phyloP scores from a whole-genome alignment of 2,797 vertebrate species.

The Pelochelys cantorii region DNA sequence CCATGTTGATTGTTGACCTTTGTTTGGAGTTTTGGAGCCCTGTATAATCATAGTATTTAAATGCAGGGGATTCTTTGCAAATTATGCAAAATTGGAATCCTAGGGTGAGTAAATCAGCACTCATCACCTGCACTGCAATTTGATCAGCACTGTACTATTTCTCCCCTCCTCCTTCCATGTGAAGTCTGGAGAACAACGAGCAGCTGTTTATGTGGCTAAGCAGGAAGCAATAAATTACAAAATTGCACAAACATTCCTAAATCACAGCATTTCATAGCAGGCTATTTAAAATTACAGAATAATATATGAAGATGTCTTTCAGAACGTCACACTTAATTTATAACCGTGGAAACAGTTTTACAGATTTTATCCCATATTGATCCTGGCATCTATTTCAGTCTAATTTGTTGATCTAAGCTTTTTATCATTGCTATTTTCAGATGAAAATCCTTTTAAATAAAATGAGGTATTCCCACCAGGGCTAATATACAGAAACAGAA shows the following conservation, averaged over 20 bases:
- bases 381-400: constrained; percentile 9
- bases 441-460: neutral
- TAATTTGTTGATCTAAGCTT: constrained; percentile 6
- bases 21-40: neutral
- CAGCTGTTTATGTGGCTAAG: constrained; percentile 2
- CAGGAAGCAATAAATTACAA: constrained; percentile 60
- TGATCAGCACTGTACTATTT: neutral
- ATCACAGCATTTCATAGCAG: constrained; percentile 11
- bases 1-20: constrained; percentile 10
- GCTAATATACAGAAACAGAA: constrained; percentile 18
- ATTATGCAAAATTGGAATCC: constrained; percentile 2
- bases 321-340: constrained; percentile 38
- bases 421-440: neutral
- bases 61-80: constrained; percentile 5
- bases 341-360: constrained; percentile 9
- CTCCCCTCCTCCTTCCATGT: neutral
- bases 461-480: neutral
- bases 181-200: neutral
- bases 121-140: neutral
- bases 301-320: neutral
- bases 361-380: neutral
- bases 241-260: neutral
- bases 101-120: neutral
- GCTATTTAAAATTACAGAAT: constrained; percentile 36
- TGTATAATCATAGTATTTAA: neutral